These are phyloP conservation scores for Hyposmocoma kahamanoa DNA, from an alignment of 1,140 invertebrate species.

Conservation along the genomic window DNA sequence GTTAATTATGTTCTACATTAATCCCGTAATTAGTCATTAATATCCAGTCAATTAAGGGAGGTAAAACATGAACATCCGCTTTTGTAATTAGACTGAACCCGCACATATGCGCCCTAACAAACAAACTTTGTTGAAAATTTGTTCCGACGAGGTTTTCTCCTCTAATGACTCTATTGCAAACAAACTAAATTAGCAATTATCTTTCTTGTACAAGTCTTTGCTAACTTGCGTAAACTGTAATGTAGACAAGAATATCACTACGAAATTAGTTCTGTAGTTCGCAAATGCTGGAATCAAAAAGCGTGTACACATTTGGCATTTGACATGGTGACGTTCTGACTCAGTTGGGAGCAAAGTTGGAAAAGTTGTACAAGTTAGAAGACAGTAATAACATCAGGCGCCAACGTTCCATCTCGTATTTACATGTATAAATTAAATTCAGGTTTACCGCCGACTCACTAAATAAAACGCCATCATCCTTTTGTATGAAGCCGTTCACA, in stretches of 20 bases:
- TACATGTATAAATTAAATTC: too few relatives aligned
- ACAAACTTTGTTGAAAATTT: slow-evolving; percentile 22
- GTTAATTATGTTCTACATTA: too few relatives aligned
- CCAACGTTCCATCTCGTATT: too few relatives aligned
- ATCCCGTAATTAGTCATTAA: slow-evolving; percentile 5
- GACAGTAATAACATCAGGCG: too few relatives aligned
- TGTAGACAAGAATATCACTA: slow-evolving; percentile 7
- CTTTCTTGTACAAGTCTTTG: slow-evolving; percentile 9
- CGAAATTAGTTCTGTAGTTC: not conserved
- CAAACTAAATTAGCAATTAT: slow-evolving; percentile 30
- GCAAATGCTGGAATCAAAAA: not conserved
- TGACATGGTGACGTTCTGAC: too few relatives aligned
- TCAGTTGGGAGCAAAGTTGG: not conserved
- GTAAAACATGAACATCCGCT: slow-evolving; percentile 11
- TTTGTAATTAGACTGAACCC: slow-evolving; percentile 14
- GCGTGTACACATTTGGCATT: not conserved
- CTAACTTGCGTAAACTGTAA: slow-evolving; percentile 14
- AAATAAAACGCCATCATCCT: too few relatives aligned
- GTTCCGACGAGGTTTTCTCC: slow-evolving; percentile 20
- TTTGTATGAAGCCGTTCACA: too few relatives aligned
- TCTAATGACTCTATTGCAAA: slow-evolving; percentile 31
- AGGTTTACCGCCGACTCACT: too few relatives aligned
- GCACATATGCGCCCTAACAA: slow-evolving; percentile 19
- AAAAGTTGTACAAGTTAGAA: too few relatives aligned
- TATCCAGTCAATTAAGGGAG: slow-evolving; percentile 11